These are phyloP conservation scores for Amniataba percoides DNA, from an alignment of 2,797 vertebrate species.

Conservation along the genomic window DNA sequence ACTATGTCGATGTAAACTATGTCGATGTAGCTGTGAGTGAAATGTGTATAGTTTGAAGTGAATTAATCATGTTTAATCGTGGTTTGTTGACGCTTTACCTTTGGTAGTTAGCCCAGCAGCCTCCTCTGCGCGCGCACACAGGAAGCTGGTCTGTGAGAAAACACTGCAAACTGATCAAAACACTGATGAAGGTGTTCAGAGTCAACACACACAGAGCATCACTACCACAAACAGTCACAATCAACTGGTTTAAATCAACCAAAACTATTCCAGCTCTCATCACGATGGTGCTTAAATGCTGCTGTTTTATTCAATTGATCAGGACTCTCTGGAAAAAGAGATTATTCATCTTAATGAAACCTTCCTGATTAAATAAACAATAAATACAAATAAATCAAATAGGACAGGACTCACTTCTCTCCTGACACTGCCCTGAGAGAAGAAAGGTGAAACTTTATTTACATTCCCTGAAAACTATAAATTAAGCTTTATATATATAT, in stretches of 20 bases:
- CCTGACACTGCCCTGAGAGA: background rate
- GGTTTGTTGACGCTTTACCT: slow-evolving; percentile 15
- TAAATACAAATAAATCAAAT: too few species aligned
- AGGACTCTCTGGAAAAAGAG: too few species aligned
- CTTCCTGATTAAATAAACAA: too few species aligned
- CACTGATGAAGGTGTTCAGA: background rate
- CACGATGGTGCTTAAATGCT: too few species aligned
- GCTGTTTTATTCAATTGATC: too few species aligned
- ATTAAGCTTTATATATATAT: background rate
- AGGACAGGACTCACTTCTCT: background rate
- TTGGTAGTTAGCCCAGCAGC: background rate
- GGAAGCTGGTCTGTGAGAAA: background rate
- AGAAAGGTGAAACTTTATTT: background rate
- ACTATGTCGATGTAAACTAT: accelerated
- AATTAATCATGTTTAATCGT: background rate
- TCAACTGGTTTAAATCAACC: background rate
- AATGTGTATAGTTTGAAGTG: background rate
- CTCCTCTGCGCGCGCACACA: background rate
- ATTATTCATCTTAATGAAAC: too few species aligned
- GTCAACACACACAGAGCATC: background rate
- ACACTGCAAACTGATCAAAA: background rate
- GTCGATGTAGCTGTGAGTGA: accelerated
- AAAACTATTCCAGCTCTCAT: background rate
- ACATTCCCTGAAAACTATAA: background rate
- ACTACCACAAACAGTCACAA: too few species aligned